phyloP scores from a whole-genome alignment of 2,888 invertebrate species.

The Callinectes sapidus region DNA sequence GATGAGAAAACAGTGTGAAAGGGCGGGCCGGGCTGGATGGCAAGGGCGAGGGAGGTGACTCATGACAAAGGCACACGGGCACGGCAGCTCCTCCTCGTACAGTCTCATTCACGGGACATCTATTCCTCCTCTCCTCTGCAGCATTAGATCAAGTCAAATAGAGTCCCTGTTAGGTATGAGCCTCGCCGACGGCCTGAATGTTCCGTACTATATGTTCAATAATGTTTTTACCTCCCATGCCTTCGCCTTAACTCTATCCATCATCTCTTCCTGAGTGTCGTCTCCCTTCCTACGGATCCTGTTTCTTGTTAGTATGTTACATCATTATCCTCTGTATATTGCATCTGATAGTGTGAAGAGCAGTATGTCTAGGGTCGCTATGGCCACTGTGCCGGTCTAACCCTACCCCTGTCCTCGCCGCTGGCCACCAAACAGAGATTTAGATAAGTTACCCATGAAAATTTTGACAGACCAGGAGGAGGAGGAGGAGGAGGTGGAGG shows the following conservation, averaged over 20 bases:
- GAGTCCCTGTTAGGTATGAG: too few species aligned
- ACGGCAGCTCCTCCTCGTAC: background rate
- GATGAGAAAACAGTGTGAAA: background rate
- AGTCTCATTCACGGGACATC: background rate
- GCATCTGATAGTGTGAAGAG: background rate
- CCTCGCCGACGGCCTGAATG: too few species aligned
- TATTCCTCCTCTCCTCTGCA: background rate
- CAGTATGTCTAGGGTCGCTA: background rate
- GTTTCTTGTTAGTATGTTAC: background rate
- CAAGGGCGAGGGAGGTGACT: constrained; percentile 45
- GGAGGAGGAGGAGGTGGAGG: too few species aligned
- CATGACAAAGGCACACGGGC: constrained; percentile 55
- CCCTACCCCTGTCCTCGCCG: background rate
- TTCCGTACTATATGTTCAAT: background rate
- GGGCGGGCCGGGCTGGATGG: constrained; percentile 21
- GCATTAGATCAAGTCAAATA: too few species aligned
- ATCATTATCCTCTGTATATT: background rate
- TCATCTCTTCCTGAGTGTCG: too few species aligned
- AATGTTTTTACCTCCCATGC: too few species aligned
- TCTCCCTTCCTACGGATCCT: background rate
- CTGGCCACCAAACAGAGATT: background rate
- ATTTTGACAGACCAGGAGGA: background rate
- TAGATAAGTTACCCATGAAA: background rate
- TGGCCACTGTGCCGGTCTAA: background rate
- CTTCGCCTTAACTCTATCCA: too few species aligned